These are phyloP conservation scores for Lerista edwardsae DNA, from an alignment of 2,797 vertebrate species.

Conservation along the genomic window DNA sequence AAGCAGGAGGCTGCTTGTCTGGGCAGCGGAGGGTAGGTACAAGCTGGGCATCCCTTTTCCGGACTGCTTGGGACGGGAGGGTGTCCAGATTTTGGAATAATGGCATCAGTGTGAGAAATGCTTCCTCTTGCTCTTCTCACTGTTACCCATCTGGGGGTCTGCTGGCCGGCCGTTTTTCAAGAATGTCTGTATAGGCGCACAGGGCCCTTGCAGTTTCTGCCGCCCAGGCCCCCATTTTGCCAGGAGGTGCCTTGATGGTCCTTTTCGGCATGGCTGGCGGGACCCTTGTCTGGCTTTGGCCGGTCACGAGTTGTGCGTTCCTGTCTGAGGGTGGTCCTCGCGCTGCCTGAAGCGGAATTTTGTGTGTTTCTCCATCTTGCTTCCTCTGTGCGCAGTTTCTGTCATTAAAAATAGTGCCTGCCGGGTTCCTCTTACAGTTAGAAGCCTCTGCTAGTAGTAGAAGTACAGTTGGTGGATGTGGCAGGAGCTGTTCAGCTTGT, in stretches of 20 bases:
- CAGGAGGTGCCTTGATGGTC: neutral
- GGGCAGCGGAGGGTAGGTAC: no score
- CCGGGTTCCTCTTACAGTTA: neutral
- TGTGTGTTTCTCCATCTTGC: neutral
- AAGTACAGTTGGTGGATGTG: no score
- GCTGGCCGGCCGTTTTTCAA: no score
- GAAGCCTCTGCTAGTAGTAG: no score
- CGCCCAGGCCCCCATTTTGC: neutral
- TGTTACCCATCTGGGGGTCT: no score
- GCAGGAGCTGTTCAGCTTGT: neutral
- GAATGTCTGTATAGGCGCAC: no score
- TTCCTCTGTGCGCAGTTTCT: neutral
- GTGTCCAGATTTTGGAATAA: no score
- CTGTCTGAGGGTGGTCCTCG: neutral
- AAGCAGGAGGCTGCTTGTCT: neutral
- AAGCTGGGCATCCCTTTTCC: no score
- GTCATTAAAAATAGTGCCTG: neutral
- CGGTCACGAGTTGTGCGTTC: neutral
- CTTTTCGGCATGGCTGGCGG: neutral
- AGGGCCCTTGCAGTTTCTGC: neutral
- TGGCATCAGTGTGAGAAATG: no score
- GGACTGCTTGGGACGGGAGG: neutral
- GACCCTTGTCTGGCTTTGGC: neutral
- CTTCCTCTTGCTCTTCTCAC: no score
- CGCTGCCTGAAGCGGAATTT: no score